These are phyloP conservation scores for Halcyon senegalensis DNA, from an alignment of 2,113 vertebrate species.

Conservation along the genomic window DNA sequence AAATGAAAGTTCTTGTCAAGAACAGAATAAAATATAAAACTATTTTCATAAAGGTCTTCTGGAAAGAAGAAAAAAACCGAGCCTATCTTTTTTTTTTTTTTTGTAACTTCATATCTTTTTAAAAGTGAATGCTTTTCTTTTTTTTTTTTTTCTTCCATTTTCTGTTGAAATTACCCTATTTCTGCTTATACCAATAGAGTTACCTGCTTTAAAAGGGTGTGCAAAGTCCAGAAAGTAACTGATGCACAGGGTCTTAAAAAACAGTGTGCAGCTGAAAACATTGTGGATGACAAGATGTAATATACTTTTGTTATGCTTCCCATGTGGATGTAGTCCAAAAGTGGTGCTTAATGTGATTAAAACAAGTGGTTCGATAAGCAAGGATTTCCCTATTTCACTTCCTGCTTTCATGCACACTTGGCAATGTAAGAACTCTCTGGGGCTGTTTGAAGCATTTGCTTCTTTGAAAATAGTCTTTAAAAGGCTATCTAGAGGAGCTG, in stretches of 20 bases:
- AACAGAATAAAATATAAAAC: background rate
- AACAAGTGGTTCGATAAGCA: background rate
- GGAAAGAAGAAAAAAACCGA: background rate
- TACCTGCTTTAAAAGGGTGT: background rate
- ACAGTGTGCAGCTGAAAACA: background rate
- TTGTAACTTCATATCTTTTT: background rate
- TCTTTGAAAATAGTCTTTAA: background rate
- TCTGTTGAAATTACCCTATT: background rate
- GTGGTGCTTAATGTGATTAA: background rate
- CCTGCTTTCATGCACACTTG: background rate
- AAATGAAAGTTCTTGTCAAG: background rate
- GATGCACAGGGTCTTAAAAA: background rate
- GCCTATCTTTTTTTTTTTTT: no score
- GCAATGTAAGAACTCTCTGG: background rate
- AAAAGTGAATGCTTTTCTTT: background rate
- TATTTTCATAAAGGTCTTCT: background rate
- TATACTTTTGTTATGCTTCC: background rate
- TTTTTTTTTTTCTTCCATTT: background rate
- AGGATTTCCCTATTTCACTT: constrained; percentile 21
- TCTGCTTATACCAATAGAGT: background rate
- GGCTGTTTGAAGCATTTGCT: background rate
- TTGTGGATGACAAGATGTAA: background rate
- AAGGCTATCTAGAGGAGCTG: background rate
- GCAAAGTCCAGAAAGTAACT: background rate
- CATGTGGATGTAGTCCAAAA: background rate